These are phyloP conservation scores for Salvator merianae DNA, from an alignment of 2,113 vertebrate genomes.

Conservation along the genomic window DNA sequence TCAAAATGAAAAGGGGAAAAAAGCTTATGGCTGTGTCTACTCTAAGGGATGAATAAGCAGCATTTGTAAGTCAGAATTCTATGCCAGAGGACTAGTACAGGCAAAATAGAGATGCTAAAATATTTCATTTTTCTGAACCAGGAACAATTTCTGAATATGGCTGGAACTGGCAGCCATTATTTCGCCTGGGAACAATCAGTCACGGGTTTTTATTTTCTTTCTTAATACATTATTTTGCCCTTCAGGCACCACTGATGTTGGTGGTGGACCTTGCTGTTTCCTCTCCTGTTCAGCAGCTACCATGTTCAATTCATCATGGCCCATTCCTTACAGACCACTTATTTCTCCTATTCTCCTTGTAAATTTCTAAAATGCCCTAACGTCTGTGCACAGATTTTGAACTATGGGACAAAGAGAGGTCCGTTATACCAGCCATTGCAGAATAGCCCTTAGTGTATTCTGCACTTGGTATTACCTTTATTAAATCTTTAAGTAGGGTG, in stretches of 20 bases:
- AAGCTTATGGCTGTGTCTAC: conserved; percentile 9
- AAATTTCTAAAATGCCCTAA: background rate
- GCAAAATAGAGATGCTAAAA: background rate
- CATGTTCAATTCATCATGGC: background rate
- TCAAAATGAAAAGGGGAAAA: background rate
- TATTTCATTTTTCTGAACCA: background rate
- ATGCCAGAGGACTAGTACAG: background rate
- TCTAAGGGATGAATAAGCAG: background rate
- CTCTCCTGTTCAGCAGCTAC: background rate
- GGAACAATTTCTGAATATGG: background rate
- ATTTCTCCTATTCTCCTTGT: background rate
- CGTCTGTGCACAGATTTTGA: background rate
- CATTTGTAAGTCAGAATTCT: background rate
- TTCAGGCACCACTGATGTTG: background rate
- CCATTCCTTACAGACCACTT: background rate
- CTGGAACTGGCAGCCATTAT: background rate
- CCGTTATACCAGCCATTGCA: too few relatives aligned
- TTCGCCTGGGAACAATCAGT: conserved; percentile 2
- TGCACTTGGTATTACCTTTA: too few relatives aligned
- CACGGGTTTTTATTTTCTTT: background rate
- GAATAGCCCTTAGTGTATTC: too few relatives aligned
- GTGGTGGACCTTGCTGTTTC: background rate
- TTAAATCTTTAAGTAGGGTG: too few relatives aligned
- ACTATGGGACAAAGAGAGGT: background rate
- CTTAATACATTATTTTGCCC: accelerated